These are phyloP conservation scores for Drosophila anomelani DNA, from an alignment of 2,888 invertebrate genomes.

Conservation along the genomic window DNA sequence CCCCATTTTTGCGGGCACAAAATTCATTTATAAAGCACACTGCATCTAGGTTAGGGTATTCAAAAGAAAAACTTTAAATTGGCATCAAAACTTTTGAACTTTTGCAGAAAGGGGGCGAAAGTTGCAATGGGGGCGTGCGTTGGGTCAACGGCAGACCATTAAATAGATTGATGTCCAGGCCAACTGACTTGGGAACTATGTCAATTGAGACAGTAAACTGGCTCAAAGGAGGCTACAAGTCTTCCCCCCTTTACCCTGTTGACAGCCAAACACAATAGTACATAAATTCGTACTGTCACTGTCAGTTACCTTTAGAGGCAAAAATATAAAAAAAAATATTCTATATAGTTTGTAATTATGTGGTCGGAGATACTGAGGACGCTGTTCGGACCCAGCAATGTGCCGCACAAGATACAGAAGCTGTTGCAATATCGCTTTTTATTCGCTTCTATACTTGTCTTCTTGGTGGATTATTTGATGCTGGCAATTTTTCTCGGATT, in stretches of 20 bases:
- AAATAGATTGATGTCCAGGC: slow-evolving; percentile 59
- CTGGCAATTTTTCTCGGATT: slow-evolving; percentile 7
- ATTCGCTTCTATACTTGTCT: slow-evolving; percentile 10
- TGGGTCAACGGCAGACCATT: slow-evolving; percentile 51
- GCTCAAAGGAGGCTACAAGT: slow-evolving; percentile 19
- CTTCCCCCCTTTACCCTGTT: slow-evolving; percentile 2
- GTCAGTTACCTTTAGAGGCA: background rate
- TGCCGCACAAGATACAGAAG: slow-evolving; percentile 18
- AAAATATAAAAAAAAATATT: background rate
- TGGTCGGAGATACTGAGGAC: background rate
- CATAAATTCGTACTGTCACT: slow-evolving; percentile 10
- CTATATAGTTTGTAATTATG: background rate
- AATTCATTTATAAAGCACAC: background rate
- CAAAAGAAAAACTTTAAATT: slow-evolving; percentile 54
- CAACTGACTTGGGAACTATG: slow-evolving; percentile 53
- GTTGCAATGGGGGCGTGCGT: slow-evolving; percentile 2
- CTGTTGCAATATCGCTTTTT: slow-evolving; percentile 22
- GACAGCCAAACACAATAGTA: slow-evolving; percentile 1
- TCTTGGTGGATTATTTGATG: slow-evolving; percentile 5
- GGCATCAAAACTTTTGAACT: slow-evolving; percentile 56
- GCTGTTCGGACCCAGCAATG: background rate
- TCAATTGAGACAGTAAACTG: slow-evolving; percentile 51
- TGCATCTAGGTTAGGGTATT: slow-evolving; percentile 12
- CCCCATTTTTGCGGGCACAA: too few species aligned
- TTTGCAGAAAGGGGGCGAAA: slow-evolving; percentile 8